These are phyloP conservation scores for Sigmodon hispidus DNA, from an alignment of 2,113 vertebrate species.

Conservation along the genomic window DNA sequence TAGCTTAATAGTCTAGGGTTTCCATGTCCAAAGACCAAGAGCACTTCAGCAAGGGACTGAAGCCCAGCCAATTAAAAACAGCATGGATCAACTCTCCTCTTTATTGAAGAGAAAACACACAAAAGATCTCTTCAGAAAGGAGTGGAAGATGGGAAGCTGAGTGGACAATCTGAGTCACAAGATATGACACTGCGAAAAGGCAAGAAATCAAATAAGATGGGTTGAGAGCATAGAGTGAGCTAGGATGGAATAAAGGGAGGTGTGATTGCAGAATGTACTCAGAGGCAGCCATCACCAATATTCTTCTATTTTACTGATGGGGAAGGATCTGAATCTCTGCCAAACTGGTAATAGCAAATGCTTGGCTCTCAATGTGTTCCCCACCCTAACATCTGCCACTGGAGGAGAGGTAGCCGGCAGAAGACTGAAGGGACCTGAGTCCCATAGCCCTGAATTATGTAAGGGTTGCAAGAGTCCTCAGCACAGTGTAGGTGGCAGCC, in stretches of 20 bases:
- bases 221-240: no score
- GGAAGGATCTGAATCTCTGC: constrained; percentile 8
- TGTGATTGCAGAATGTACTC: not conserved
- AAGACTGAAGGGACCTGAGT: not conserved
- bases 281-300: not conserved
- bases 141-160: not conserved
- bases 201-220: not conserved
- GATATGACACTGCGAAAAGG: not conserved
- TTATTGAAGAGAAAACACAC: not conserved
- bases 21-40: not conserved
- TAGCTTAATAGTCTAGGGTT: not conserved
- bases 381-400: constrained; percentile 71
- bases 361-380: constrained; percentile 59
- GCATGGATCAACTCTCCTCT: not conserved
- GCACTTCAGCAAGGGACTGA: not conserved
- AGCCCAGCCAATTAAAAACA: not conserved
- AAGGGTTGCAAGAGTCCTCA: constrained; percentile 38
- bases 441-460: not conserved
- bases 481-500: constrained; percentile 71
- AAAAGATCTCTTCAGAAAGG: not conserved
- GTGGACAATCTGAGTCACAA: not conserved
- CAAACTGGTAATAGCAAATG: constrained; percentile 54
- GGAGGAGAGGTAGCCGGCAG: constrained; percentile 43
- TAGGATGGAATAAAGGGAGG: not conserved
- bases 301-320: not conserved